Evolutionary conservation across 1,140 invertebrate genomes (phyloP), one percentile per base, ranked within the genome.

Genomic region (Temnothorax nylanderi): DNA sequence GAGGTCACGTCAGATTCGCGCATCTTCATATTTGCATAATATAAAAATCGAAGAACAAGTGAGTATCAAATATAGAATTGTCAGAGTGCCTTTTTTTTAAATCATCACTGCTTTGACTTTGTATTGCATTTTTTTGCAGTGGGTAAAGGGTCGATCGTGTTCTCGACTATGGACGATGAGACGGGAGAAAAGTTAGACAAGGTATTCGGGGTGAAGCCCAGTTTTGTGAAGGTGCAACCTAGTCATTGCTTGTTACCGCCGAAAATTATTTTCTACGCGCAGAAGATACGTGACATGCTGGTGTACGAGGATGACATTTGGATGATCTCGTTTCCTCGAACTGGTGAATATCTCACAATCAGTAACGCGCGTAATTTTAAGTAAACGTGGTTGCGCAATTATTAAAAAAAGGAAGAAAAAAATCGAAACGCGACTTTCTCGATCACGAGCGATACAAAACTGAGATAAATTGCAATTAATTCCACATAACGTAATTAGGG

Each of bases 261-360:
- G 0, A 96, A 96, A 84, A 98, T 96, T 87, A 95, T 96, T 71
- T 96, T 96, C 11, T 96, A 97, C n/a, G 97, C 96, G 0, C 95
- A 97, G 85, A 96, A 96, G 85, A 97, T 98, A 60, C 93, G 97
- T 21, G 96, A 97, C 78, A 95, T 97, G 76, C 95, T 96, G 49
- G 95, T 98, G 2, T 95, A 96, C 51, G 95, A 97, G 4, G 97
- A 97, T 86, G 98, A 98, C 91, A 96, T 98, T 0, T 98, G 97
- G 97, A 94, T 98, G 92, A 96, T 98, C 32, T 98, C 98, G 11
- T 98, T 97, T 95, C 98, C 98, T 1, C 96, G 98, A 90, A 98
- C 98, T 87, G 97, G 97, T 97, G 94, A 95, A 94, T 37, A 44
- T 84, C 65, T 72, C 7, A 41, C 4, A 41, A 41, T 41, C 6